Evolutionary conservation across 2,113 vertebrate genomes (phyloP), one percentile per base, ranked within the genome.

Genomic region (Tetrax tetrax): DNA sequence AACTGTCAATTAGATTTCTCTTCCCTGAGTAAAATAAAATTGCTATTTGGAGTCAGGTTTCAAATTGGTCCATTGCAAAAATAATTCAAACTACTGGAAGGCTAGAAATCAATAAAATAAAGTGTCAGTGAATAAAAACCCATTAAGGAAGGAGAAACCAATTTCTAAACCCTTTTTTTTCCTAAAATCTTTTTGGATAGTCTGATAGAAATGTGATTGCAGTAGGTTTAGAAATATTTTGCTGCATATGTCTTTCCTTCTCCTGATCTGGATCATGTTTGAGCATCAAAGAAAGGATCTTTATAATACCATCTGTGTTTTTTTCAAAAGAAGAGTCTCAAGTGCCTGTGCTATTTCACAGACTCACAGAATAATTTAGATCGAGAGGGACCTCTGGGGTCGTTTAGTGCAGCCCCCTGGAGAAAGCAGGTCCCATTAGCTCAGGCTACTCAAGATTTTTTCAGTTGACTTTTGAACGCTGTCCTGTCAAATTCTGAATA

Each of bases 51-150:
- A 94, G 57, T 47, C 51, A 84, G 31, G 77, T 82, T 75, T 89
- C 38, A 5, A 47, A 70, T 15, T 10, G 2, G 57, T 57, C 61
- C 33, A 11, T 14, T 47, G 65, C 25, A 93, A 93, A 95, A 83
- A 14, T 18, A 22, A 90, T 78, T 79, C 65, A 91, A 94, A 91
- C 92, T 77, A 60, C 65, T 54, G 69, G 81, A 77, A 82, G 35
- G 29, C 27, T 81, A 68, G 38, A 83, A 81, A 97, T 95, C 93
- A 76, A 93, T 93, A 81, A 84, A 90, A 93, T 68, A 43, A 80
- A 79, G 59, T 38, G 29, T 64, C 72, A 82, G 41, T 56, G 80
- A 96, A 89, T 65, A 83, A 96, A 95, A 95, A 27, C 12, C 31
- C 59, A 80, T 77, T 81, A 61, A 83, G 37, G 13, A 89, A 82